phyloP scores from a whole-genome alignment of 2,113 vertebrate species.

The Hyperoodon ampullatus region DNA sequence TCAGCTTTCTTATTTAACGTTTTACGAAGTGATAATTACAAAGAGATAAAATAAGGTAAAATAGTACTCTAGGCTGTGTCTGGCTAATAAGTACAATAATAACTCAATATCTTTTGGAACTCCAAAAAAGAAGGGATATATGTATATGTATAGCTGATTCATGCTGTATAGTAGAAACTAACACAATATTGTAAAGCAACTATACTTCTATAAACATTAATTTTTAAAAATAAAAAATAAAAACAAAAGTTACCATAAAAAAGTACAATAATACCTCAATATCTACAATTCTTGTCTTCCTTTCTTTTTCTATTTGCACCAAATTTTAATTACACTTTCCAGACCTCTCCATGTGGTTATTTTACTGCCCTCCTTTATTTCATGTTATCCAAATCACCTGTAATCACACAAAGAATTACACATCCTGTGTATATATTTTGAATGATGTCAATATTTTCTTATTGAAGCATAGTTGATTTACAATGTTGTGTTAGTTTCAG shows the following conservation, averaged over 20 bases:
- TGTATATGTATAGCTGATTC: no score
- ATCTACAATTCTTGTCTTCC: background rate
- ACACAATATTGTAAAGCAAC: no score
- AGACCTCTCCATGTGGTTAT: background rate
- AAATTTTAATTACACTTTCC: background rate
- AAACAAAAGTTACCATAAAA: no score
- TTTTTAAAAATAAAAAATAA: no score
- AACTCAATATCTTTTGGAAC: background rate
- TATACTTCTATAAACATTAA: no score
- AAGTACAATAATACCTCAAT: background rate
- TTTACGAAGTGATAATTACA: background rate
- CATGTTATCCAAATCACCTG: no score
- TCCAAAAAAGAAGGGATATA: no score
- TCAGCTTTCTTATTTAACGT: background rate
- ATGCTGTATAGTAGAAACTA: no score
- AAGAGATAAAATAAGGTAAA: background rate
- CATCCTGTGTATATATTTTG: background rate
- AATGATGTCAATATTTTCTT: background rate
- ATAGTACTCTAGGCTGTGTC: background rate
- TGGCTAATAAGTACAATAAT: background rate
- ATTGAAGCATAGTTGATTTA: background rate
- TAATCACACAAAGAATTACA: background rate
- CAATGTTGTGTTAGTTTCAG: background rate
- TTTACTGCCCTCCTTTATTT: background rate
- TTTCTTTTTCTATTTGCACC: background rate